Conservation (phyloP, 2,113 vertebrate species). For the Perca fluviatilis region DNA sequence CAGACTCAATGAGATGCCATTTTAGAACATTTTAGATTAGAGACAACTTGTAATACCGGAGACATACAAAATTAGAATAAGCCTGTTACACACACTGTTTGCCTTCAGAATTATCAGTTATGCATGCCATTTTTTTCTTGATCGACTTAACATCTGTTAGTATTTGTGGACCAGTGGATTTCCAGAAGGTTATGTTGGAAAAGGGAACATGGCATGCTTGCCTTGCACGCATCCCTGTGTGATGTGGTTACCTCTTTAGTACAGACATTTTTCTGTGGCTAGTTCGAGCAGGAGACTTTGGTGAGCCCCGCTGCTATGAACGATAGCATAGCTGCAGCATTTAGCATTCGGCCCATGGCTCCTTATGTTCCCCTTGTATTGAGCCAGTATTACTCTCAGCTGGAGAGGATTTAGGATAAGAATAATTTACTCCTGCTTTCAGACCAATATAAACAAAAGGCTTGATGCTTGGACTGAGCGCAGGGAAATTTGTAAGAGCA, state of each 20-base stretch:
- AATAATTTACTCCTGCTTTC: constrained; percentile 81
- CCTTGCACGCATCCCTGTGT: constrained; percentile 65
- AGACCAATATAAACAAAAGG: constrained; percentile 81
- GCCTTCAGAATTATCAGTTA: constrained; percentile 31
- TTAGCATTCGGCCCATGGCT: constrained; percentile 70
- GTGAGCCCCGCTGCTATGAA: constrained; percentile 49
- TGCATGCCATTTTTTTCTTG: constrained; percentile 31
- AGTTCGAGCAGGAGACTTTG: constrained; percentile 50
- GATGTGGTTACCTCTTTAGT: constrained; percentile 71
- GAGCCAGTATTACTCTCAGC: constrained; percentile 78
- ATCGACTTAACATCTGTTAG: constrained; percentile 66
- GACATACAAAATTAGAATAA: constrained; percentile 13
- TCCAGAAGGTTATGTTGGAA: constrained; percentile 56
- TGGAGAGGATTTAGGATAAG: constrained; percentile 80
- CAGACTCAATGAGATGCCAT: constrained; percentile 10
- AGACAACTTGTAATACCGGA: constrained; percentile 1
- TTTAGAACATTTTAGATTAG: constrained; percentile 43
- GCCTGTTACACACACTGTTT: constrained; percentile 29
- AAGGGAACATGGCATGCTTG: constrained; percentile 49
- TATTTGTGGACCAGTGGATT: constrained; percentile 58
- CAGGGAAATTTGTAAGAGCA: constrained; percentile 78
- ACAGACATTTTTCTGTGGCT: constrained; percentile 56
- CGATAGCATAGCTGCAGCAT: constrained; percentile 62
- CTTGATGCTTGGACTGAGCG: constrained; percentile 72
- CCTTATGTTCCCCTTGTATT: constrained; percentile 53